Base-by-base conservation (phyloP, 1,140 invertebrate genomes). In the Pogonognathellus flavescens region DNA sequence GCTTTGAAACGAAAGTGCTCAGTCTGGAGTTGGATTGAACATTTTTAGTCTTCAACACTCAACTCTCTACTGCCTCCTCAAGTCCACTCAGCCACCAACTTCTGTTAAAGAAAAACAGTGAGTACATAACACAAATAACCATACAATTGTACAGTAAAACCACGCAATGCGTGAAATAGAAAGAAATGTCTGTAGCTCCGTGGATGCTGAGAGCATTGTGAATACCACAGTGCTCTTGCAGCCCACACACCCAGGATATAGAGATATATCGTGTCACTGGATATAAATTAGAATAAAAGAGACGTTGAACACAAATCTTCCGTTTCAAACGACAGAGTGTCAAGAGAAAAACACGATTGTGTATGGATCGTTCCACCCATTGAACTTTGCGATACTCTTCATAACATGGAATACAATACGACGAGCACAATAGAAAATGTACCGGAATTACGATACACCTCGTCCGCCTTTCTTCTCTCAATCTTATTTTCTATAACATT, bases 271-370 rank as follows among this genome's bases (percentile, higher is more conserved):
- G 22, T 66, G 70, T 76, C 70, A 49, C 49, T 76, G 70, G 31
- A 49, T 76, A 76, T 76, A 76, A 41, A 76, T 76, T 76, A 76
- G 70, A 76, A 76, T 76, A 76, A 76, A 76, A 76, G 70, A 76
- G 70, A 76, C 70, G 49, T 76, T 49, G 70, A 76, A 76, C 49
- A 76, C 70, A 76, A 76, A 76, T 16, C 70, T 76, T 41, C 70
- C 70, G 70, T 76, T 76, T 41, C 31, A 76, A 76, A 76, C 70
- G 70, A 72, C 66, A 72, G 60, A 72, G 66, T 72, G 31, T 76
- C 70, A 41, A 25, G 41, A 57, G 53, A 49, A 76, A 76, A 76
- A 41, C 25, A 31, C 70, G 70, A 76, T 76, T 76, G 41, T 76
- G 16, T 76, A 14, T 76, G 41, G 14, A 76, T 50, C 70, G 70